Conservation (phyloP, 2,113 vertebrate species). For the Galbula dea region DNA sequence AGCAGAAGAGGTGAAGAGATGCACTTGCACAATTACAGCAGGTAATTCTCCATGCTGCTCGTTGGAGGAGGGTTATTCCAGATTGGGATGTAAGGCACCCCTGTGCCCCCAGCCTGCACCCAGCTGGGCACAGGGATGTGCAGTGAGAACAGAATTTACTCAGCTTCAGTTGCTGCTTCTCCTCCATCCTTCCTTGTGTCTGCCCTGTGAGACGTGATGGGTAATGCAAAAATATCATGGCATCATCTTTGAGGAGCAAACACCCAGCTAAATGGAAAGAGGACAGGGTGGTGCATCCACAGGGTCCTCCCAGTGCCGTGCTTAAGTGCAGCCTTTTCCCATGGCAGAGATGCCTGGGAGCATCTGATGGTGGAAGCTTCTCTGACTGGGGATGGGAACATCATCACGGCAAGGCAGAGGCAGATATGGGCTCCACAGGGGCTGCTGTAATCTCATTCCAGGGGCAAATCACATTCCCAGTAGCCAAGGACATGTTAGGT, state of each 20-base stretch:
- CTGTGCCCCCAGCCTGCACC: fast-evolving
- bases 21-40: background rate
- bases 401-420: background rate
- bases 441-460: slow-evolving; percentile 33
- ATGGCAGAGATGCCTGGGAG: background rate
- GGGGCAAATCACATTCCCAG: slow-evolving; percentile 54
- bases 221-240: background rate
- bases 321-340: background rate
- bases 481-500: slow-evolving; percentile 40
- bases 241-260: background rate
- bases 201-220: background rate
- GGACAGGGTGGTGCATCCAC: background rate
- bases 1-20: background rate
- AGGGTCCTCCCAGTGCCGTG: fast-evolving
- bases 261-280: background rate
- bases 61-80: background rate
- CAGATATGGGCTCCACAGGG: background rate
- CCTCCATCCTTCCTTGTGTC: background rate
- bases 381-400: background rate
- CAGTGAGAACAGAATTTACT: background rate
- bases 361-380: background rate
- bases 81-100: background rate
- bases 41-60: background rate
- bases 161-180: fast-evolving
- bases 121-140: background rate